These are phyloP conservation scores for Epistrophe grossulariae DNA, from an alignment of 2,888 invertebrate species.

Conservation along the genomic window DNA sequence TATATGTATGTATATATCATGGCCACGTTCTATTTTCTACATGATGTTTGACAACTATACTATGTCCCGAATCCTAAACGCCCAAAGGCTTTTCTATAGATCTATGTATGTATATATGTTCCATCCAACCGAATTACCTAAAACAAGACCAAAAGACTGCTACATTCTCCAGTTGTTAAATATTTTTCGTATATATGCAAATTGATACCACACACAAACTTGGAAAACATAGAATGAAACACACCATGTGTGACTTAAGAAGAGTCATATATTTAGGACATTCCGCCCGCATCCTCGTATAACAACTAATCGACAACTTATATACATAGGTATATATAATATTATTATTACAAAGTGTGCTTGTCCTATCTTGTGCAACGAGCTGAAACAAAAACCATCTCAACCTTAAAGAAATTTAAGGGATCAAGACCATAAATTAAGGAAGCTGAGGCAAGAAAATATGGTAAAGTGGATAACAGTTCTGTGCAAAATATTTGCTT, in stretches of 20 bases:
- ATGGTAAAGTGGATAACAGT: slow-evolving; percentile 39
- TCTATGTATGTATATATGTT: not conserved
- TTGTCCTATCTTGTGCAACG: slow-evolving; percentile 49
- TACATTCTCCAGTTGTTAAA: slow-evolving; percentile 55
- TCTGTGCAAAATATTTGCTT: not conserved
- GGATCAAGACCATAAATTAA: slow-evolving; percentile 36
- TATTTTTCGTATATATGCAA: slow-evolving; percentile 61
- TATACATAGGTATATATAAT: not conserved
- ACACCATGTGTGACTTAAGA: slow-evolving; percentile 49
- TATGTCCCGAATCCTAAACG: slow-evolving; percentile 56
- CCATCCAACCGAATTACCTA: slow-evolving; percentile 31
- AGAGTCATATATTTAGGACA: slow-evolving; percentile 42
- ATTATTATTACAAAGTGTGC: not conserved
- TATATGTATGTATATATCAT: not conserved
- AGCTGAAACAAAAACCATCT: slow-evolving; percentile 57
- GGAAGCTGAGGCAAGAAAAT: slow-evolving; percentile 31
- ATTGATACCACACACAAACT: slow-evolving; percentile 46
- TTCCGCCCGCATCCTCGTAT: slow-evolving; percentile 15
- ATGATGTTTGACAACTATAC: slow-evolving; percentile 61
- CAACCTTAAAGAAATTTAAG: slow-evolving; percentile 49
- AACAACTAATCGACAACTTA: slow-evolving; percentile 29
- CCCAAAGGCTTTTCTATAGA: slow-evolving; percentile 21
- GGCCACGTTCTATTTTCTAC: slow-evolving; percentile 55
- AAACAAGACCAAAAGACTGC: slow-evolving; percentile 47
- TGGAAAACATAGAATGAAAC: slow-evolving; percentile 2